phyloP scores from a whole-genome alignment of 2,113 vertebrate species.

The Girardinichthys multiradiatus region DNA sequence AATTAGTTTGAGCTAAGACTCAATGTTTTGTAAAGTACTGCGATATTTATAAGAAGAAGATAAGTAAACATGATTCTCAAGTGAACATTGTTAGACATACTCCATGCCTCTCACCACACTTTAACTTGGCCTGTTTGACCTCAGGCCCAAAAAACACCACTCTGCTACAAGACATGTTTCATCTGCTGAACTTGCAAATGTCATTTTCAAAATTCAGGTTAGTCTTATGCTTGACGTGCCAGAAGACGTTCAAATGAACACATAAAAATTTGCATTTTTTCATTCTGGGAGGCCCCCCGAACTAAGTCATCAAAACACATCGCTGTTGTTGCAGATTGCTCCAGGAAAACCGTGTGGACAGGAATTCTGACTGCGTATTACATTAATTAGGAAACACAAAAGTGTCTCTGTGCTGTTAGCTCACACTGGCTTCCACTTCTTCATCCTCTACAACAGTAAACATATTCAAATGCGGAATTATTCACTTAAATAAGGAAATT shows the following conservation, averaged over 20 bases:
- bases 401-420: slow-evolving; percentile 51
- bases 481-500: slow-evolving; percentile 26
- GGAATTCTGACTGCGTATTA: slow-evolving; percentile 52
- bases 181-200: slow-evolving; percentile 5
- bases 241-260: neutral
- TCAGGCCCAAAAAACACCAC: slow-evolving; percentile 31
- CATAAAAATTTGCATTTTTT: neutral
- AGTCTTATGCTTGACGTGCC: neutral
- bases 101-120: slow-evolving; percentile 58
- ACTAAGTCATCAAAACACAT: slow-evolving; percentile 43
- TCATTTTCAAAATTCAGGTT: slow-evolving; percentile 20
- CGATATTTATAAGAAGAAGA: slow-evolving; percentile 9
- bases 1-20: neutral
- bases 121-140: slow-evolving; percentile 59
- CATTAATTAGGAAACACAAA: slow-evolving; percentile 65
- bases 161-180: slow-evolving; percentile 3
- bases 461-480: slow-evolving; percentile 27
- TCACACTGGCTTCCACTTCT: slow-evolving; percentile 23
- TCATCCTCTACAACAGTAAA: slow-evolving; percentile 37
- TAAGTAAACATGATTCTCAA: slow-evolving; percentile 28
- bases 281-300: slow-evolving; percentile 28
- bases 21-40: neutral
- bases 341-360: slow-evolving; percentile 42
- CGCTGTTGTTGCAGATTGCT: slow-evolving; percentile 35
- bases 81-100: slow-evolving; percentile 52